Evolutionary conservation across 2,797 vertebrate species (phyloP).

Genomic region (Malacoctenus gilli): DNA sequence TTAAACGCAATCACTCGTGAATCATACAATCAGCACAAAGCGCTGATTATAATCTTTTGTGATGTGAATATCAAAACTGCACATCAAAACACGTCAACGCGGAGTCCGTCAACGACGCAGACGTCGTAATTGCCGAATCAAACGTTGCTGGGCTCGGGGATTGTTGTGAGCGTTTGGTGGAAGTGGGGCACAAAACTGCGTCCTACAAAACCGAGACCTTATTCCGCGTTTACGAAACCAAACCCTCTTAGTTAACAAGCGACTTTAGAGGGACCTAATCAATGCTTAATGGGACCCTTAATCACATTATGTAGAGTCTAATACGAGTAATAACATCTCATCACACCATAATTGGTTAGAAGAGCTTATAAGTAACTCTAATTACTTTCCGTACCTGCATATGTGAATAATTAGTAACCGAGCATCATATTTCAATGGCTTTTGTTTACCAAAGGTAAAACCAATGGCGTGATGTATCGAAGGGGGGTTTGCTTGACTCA

Average conservation of each 20-base stretch:
- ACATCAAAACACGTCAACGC: constrained; percentile 45
- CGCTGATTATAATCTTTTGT: constrained; percentile 53
- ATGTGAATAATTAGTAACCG: constrained; percentile 24
- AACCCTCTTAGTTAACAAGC: constrained; percentile 33
- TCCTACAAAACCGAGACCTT: constrained; percentile 6
- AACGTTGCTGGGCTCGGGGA: too few species aligned
- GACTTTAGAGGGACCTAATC: constrained; percentile 35
- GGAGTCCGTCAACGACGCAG: constrained; percentile 35
- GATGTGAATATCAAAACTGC: constrained; percentile 51
- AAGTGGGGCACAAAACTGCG: too few species aligned
- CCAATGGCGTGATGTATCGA: background rate
- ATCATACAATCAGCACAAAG: constrained; percentile 51
- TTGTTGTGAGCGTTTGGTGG: too few species aligned
- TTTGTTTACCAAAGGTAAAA: too few species aligned
- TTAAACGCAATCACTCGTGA: constrained; percentile 59
- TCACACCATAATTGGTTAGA: constrained; percentile 40
- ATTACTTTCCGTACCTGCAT: constrained; percentile 32
- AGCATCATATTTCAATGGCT: background rate
- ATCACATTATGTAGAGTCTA: constrained; percentile 54
- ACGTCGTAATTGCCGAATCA: constrained; percentile 52
- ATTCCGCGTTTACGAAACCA: constrained; percentile 29
- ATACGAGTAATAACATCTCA: constrained; percentile 49
- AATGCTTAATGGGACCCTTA: constrained; percentile 53
- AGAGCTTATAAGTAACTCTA: constrained; percentile 26
- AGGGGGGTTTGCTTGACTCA: constrained; percentile 7